Conservation (phyloP, 2,888 invertebrate species). For the Norana najaformis region DNA sequence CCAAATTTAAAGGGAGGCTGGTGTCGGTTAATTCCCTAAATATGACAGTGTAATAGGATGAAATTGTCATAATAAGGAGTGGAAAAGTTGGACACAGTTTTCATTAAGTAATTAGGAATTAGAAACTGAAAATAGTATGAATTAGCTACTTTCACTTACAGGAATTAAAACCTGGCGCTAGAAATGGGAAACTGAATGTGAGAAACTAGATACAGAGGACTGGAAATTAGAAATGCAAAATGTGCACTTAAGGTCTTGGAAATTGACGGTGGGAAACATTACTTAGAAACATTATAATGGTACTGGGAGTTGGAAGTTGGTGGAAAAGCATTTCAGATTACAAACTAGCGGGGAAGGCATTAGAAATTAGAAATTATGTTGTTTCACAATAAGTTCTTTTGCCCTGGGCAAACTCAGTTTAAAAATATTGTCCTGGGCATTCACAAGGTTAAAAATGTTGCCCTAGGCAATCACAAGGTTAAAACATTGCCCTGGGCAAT, state of each 20-base stretch:
- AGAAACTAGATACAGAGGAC: background rate
- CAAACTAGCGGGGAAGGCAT: no score
- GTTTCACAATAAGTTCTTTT: background rate
- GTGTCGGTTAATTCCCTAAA: background rate
- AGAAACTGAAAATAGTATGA: background rate
- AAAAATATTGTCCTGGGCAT: no score
- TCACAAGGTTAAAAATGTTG: no score
- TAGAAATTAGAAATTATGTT: background rate
- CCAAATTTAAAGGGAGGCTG: no score
- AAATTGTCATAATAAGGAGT: background rate
- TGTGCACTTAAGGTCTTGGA: background rate
- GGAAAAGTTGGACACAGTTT: background rate
- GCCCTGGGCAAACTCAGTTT: background rate
- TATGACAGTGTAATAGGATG: background rate
- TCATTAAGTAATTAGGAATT: background rate
- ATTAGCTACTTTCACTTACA: background rate
- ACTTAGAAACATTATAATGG: background rate
- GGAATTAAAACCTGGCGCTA: background rate
- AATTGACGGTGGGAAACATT: background rate
- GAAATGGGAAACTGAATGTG: background rate
- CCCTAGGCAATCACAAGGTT: no score
- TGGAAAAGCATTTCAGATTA: no score
- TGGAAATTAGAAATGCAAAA: background rate
- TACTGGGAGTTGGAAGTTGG: background rate
- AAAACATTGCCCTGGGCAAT: background rate